Evolutionary conservation across 2,888 invertebrate genomes (phyloP).

Genomic region (Balanococcus diminutus): DNA sequence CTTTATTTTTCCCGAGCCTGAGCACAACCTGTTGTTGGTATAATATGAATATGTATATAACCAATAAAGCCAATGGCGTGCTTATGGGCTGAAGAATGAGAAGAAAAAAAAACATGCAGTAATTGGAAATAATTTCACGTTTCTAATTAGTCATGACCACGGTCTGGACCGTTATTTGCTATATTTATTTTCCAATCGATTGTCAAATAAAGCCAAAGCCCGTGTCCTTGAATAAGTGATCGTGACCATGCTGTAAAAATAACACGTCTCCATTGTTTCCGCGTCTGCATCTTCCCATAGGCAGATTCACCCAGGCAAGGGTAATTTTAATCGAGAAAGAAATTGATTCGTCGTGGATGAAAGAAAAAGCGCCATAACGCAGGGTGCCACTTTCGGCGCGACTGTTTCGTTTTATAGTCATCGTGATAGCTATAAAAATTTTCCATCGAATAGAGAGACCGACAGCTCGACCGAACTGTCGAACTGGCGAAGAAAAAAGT

Average conservation of each 20-base stretch:
- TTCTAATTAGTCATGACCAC: neutral
- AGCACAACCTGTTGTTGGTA: neutral
- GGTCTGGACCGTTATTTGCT: neutral
- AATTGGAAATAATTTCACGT: neutral
- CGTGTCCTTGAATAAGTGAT: neutral
- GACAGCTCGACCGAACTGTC: too few species aligned
- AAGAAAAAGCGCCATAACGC: neutral
- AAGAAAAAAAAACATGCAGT: neutral
- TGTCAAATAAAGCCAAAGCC: neutral
- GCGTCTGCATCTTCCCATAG: neutral
- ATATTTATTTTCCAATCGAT: neutral
- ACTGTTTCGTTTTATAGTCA: neutral
- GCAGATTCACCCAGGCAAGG: neutral
- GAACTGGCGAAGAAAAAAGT: neutral
- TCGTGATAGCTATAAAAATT: slow-evolving; percentile 20
- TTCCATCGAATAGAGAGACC: neutral
- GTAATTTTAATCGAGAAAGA: neutral
- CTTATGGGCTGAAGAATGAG: too few species aligned
- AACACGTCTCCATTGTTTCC: neutral
- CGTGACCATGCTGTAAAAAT: neutral
- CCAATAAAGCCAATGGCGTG: neutral
- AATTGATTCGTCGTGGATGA: neutral
- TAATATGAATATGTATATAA: too few species aligned
- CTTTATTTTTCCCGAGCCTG: too few species aligned
- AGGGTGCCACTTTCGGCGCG: neutral